Base-by-base conservation (phyloP, 2,888 invertebrate species). In the Idaea aversata region DNA sequence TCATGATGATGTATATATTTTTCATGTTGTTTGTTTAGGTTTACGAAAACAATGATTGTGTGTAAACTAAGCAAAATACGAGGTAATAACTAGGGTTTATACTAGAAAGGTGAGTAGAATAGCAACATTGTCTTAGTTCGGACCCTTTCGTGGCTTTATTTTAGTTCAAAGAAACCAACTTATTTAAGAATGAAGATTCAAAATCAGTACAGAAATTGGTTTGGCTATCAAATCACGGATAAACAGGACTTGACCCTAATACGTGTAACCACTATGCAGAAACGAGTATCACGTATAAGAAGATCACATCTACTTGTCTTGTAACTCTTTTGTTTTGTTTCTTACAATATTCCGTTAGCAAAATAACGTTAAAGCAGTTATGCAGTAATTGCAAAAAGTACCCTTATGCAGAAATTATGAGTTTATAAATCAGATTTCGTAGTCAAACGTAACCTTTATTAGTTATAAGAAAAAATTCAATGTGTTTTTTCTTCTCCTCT, bases 11-110 rank as follows among this genome's bases (percentile, higher is more conserved):
- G 62, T 65, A 65, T 66, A 66, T 66, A 64, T 36, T 63, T 35
- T n/a, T 59, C 61, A 57, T 34, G 63, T 66, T 70, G 67, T 68
- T 69, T 71, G 67, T 67, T 68, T 68, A 70, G 69, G 71, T 60
- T 66, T 36, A 66, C 61, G 60, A 65, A 68, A 68, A 68, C 68
- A 63, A 66, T 68, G 68, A 66, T 64, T 63, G 62, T 47, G 47
- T 47, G 47, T 47, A 47, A 47, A 47, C 6, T 47, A 47, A 13
- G 47, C 47, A 47, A 47, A 47, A 47, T 47, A 10, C 47, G 47
- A 47, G 47, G 10, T 47, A 47, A 47, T 47, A 47, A 10, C 47
- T 47, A 7, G 10, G 13, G 7, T 10, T 7, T 10, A 4, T 47
- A 7, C 13, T 47, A 47, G 10, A 47, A 47, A 7, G 10, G 36